A percentile compares a stretch with the other conserved stretches of the same genome.
Conservation (phyloP, 2,113 vertebrate species). For the Gallinago media region DNA sequence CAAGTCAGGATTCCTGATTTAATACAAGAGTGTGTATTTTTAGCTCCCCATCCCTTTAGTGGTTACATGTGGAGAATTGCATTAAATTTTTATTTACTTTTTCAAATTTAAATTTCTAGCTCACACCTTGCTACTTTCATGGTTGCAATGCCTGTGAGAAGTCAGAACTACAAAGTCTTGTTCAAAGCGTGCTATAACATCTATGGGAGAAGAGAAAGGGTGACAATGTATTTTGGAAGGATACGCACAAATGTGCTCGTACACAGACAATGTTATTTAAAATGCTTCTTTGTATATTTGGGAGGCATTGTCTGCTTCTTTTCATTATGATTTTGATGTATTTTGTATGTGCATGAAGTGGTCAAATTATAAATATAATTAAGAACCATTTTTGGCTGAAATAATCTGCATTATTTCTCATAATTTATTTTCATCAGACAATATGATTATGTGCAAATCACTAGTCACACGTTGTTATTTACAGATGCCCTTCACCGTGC, state of each 20-base stretch:
- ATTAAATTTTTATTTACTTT: background rate
- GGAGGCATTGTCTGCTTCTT: conserved; percentile 39
- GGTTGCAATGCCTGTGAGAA: background rate
- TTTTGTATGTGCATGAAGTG: conserved; percentile 70
- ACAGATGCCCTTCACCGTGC: background rate
- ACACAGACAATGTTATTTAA: conserved; percentile 63
- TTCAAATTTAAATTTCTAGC: conserved; percentile 1
- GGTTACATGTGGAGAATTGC: background rate
- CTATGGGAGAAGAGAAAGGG: conserved; percentile 15
- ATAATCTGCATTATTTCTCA: conserved; percentile 7
- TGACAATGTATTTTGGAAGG: conserved; percentile 34
- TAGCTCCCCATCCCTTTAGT: background rate
- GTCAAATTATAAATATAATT: conserved; percentile 57
- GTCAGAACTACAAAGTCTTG: conserved; percentile 7
- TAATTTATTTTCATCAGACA: background rate
- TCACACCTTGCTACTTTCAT: background rate
- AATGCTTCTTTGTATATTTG: conserved; percentile 54
- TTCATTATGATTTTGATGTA: conserved; percentile 55
- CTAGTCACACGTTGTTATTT: background rate
- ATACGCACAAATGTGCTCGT: background rate
- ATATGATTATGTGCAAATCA: background rate
- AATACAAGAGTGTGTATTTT: background rate
- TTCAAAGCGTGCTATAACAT: conserved; percentile 23
- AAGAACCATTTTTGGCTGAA: background rate
- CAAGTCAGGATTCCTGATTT: conserved; percentile 2